phyloP scores from a whole-genome alignment of 2,888 invertebrate genomes.

The Tachina fera region DNA sequence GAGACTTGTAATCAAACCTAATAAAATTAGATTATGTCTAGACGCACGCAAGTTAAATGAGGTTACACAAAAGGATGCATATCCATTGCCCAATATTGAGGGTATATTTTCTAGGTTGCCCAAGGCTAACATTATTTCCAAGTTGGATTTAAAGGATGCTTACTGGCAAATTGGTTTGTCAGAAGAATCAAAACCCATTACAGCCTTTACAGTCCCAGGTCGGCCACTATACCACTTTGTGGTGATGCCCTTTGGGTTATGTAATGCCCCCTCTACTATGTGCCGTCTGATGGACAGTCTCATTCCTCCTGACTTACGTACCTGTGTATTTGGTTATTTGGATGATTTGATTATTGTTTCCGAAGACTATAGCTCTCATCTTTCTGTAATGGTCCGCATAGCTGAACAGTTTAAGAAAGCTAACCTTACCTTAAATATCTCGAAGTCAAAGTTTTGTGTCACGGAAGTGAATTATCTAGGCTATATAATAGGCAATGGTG shows the following conservation, averaged over 20 bases:
- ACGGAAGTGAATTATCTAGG: not conserved
- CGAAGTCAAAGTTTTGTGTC: not conserved
- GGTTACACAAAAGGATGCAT: too few relatives aligned
- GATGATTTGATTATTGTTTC: slow-evolving; percentile 3
- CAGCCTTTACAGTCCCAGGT: not conserved
- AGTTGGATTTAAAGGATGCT: too few relatives aligned
- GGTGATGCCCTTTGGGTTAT: not conserved
- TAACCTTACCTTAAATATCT: not conserved
- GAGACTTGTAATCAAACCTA: too few relatives aligned
- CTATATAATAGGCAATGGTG: not conserved
- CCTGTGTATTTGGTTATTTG: not conserved
- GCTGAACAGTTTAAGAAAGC: not conserved
- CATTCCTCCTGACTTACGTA: not conserved
- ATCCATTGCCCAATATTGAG: too few relatives aligned
- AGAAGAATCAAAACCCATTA: not conserved
- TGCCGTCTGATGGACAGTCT: not conserved
- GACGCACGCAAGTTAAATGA: too few relatives aligned
- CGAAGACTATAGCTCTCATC: not conserved
- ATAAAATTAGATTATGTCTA: too few relatives aligned
- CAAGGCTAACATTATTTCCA: too few relatives aligned
- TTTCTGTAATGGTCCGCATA: not conserved
- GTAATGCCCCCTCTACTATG: not conserved
- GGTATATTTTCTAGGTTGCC: too few relatives aligned
- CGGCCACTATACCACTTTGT: not conserved
- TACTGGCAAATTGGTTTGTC: too few relatives aligned